These are phyloP conservation scores for Eolophus roseicapilla DNA, from an alignment of 2,113 vertebrate species.

Conservation along the genomic window DNA sequence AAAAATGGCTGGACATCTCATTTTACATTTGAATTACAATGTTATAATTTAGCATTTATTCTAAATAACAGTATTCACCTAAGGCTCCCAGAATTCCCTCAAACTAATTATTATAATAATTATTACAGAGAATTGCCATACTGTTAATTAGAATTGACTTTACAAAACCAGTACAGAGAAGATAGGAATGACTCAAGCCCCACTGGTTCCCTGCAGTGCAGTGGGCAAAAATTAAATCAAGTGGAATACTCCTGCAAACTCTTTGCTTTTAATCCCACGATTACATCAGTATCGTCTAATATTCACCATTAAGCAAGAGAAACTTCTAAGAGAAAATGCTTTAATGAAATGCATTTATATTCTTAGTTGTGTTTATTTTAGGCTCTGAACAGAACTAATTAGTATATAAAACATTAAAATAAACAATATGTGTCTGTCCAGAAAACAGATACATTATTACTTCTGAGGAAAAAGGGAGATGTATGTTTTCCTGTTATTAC, in stretches of 20 bases:
- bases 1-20: neutral
- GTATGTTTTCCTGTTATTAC: neutral
- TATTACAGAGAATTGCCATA: neutral
- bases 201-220: neutral
- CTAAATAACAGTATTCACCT: neutral
- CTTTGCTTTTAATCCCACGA: neutral
- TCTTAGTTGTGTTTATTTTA: conserved; percentile 22
- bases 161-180: conserved; percentile 19
- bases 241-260: neutral
- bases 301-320: neutral
- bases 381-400: neutral
- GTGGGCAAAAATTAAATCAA: conserved; percentile 18
- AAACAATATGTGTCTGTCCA: neutral
- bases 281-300: neutral
- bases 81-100: neutral
- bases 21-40: neutral
- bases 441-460: conserved; percentile 13
- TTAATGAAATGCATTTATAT: neutral
- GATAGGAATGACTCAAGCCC: neutral
- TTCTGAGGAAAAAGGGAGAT: neutral
- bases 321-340: neutral
- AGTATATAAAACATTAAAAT: conserved; percentile 6
- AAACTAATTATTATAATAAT: neutral
- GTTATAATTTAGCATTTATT: neutral
- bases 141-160: conserved; percentile 14